Conservation (phyloP, 2,113 vertebrate species). For the Nycticorax nycticorax region DNA sequence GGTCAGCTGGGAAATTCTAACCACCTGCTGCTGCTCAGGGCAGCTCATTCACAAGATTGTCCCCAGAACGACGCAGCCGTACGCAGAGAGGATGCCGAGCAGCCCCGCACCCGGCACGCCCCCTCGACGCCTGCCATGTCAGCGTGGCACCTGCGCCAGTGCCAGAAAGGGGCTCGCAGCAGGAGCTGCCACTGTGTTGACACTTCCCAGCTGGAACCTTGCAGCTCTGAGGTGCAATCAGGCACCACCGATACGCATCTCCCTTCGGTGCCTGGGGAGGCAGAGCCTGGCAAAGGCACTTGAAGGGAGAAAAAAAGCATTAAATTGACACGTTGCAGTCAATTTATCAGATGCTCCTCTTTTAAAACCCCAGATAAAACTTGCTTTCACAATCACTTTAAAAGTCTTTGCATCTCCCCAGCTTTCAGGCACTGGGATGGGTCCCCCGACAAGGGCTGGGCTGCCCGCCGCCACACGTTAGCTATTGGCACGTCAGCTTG, state of each 20-base stretch:
- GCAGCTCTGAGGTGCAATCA: not conserved
- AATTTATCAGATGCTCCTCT: not conserved
- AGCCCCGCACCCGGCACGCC: not conserved
- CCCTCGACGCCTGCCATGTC: not conserved
- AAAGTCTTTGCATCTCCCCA: not conserved
- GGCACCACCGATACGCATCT: not conserved
- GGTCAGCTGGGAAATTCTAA: not conserved
- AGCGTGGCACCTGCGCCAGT: not conserved
- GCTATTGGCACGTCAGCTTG: not conserved
- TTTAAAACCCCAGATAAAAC: not conserved
- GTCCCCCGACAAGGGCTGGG: not conserved
- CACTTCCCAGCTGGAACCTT: slow-evolving; percentile 14
- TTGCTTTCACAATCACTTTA: not conserved
- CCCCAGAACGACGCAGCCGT: not conserved
- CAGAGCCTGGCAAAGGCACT: not conserved
- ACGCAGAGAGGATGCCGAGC: not conserved
- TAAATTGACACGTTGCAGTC: not conserved
- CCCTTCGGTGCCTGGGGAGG: not conserved
- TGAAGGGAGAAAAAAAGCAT: not conserved
- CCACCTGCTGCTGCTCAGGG: not conserved
- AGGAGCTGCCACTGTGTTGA: not conserved
- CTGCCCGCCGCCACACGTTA: not conserved
- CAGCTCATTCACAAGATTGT: not conserved
- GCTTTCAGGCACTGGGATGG: not conserved
- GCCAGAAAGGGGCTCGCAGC: not conserved